Percentiles rank a stretch among this genome's conserved stretches.
Conservation (phyloP, 2,113 vertebrate species). For the Oncorhynchus gorbuscha region DNA sequence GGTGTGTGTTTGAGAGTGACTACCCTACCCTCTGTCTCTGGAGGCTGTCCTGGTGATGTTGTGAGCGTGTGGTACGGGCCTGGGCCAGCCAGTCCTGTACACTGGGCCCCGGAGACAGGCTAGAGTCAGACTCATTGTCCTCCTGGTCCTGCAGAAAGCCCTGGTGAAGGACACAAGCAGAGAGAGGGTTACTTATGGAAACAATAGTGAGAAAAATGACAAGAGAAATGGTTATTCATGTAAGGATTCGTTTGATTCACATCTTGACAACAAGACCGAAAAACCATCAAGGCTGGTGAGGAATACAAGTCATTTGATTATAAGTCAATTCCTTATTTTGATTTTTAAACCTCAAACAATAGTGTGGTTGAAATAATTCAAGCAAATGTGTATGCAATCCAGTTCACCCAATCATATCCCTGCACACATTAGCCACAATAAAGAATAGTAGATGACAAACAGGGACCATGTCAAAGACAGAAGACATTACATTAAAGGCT, state of each 20-base stretch:
- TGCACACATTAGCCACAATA: neutral
- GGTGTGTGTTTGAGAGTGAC: neutral
- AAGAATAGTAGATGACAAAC: neutral
- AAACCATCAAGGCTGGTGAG: too few species aligned
- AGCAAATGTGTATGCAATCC: neutral
- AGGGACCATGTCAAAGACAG: neutral
- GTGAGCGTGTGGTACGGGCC: slow-evolving; percentile 80
- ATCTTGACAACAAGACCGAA: neutral
- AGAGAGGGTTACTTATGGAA: neutral
- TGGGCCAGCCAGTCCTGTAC: slow-evolving; percentile 95
- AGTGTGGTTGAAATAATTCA: neutral
- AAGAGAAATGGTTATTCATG: neutral
- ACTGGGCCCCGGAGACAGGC: slow-evolving; percentile 83
- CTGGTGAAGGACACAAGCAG: slow-evolving; percentile 54
- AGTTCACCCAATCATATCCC: neutral
- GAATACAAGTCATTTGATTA: too few species aligned
- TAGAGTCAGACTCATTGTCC: slow-evolving; percentile 76
- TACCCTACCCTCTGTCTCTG: slow-evolving; percentile 86
- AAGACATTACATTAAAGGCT: neutral
- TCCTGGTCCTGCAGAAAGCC: slow-evolving; percentile 86
- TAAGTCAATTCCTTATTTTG: too few species aligned
- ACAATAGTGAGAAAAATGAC: neutral
- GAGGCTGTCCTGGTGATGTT: slow-evolving; percentile 86
- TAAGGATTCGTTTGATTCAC: neutral
- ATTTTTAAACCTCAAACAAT: neutral